phyloP scores from a whole-genome alignment of 2,888 invertebrate species.

The Scaptomyza parva region DNA sequence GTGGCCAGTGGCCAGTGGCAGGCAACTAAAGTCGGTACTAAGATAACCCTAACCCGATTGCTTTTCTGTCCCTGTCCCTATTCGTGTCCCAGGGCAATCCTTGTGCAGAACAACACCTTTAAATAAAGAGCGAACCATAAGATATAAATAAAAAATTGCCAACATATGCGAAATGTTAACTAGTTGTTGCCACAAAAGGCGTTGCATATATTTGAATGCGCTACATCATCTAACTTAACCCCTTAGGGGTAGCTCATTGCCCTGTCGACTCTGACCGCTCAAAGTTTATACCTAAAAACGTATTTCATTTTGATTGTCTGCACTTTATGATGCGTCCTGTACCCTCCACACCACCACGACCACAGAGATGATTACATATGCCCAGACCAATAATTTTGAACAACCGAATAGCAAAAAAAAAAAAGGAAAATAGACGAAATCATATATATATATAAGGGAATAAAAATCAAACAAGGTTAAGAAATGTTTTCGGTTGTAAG shows the following conservation, averaged over 20 bases:
- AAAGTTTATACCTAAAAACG: slow-evolving; percentile 58
- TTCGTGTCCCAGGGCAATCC: slow-evolving; percentile 1
- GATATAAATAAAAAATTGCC: slow-evolving; percentile 82
- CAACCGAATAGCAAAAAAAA: slow-evolving; percentile 11
- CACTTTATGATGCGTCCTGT: slow-evolving; percentile 70
- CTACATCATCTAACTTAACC: slow-evolving; percentile 1
- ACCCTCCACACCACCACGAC: slow-evolving; percentile 45
- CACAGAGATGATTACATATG: slow-evolving; percentile 79
- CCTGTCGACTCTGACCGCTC: slow-evolving; percentile 26
- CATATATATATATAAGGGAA: slow-evolving; percentile 24
- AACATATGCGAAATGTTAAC: slow-evolving; percentile 69
- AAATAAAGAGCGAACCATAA: slow-evolving; percentile 51
- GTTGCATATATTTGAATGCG: slow-evolving; percentile 1
- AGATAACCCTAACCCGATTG: not conserved
- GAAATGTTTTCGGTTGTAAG: slow-evolving; percentile 63
- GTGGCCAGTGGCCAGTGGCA: slow-evolving; percentile 45
- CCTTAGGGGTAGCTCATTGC: slow-evolving; percentile 15
- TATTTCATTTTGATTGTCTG: slow-evolving; percentile 77
- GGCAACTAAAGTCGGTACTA: slow-evolving; percentile 6
- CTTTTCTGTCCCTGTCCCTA: too few species aligned
- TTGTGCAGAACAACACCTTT: slow-evolving; percentile 63
- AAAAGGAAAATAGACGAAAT: slow-evolving; percentile 15
- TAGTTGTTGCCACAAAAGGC: slow-evolving; percentile 3
- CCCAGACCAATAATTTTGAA: slow-evolving; percentile 82
- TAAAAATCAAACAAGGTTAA: slow-evolving; percentile 81